Evolutionary conservation across 2,113 vertebrate genomes (phyloP), one percentile per base, ranked within the genome.

Genomic region (Phyllopteryx taeniolatus): DNA sequence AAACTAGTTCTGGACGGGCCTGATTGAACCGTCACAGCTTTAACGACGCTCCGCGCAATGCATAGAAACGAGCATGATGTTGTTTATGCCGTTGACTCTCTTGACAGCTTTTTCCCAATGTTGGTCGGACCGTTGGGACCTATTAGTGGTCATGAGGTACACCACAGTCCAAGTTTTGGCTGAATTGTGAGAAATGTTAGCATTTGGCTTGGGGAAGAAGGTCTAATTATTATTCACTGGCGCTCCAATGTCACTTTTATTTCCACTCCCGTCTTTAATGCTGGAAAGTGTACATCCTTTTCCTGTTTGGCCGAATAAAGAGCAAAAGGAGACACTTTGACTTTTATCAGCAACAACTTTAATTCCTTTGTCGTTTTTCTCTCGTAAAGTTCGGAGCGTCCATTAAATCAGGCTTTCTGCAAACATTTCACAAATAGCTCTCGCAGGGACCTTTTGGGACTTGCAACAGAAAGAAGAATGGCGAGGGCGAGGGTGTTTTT

Each of bases 31-130:
- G 4, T n/a, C n/a, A 8, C 20, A 5, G 42, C 42, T 46, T 46
- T 65, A 44, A 65, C 33, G 59, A 61, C 19, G 15, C 59, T 35
- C 17, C 59, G 22, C 63, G 22, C 42, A 35, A 44, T 7, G 62
- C 39, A 11, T 64, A n/a, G 39, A 5, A 22, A 44, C 12, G 39
- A 43, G 19, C 17, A 11, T 1, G 20, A 44, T 6, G 27, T 61
- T 61, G 59, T 61, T 46, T 6, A 47, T n/a, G 44, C 43, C 22
- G 64, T 66, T 46, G 43, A 27, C 64, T 47, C 13, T 27, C 53
- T 66, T 66, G 64, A 66, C 13, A 66, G 64, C 12, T 47, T 66
- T 64, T 66, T 65, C n/a, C 43, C 43, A 27, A 66, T 66, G 43
- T 35, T 47, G 17, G 63, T 5, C 11, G 43, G 43, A 22, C 43